Evolutionary conservation across 2,797 vertebrate species (phyloP).

Genomic region (Florisuga fusca): DNA sequence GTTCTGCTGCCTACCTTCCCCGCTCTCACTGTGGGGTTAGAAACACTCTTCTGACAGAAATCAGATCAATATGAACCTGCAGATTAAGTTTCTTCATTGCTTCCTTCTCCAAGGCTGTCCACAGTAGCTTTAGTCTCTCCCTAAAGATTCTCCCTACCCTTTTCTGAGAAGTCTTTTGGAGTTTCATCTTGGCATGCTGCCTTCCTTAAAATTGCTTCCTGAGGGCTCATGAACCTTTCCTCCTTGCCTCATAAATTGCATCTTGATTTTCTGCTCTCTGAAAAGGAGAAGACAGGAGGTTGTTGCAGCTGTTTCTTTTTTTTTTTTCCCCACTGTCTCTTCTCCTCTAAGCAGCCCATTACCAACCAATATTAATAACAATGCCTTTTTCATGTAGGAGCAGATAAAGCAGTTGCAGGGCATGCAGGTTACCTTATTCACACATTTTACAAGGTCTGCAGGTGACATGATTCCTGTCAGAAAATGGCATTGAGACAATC

Average conservation of each 20-base stretch:
- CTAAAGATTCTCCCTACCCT: background rate
- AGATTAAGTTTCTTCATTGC: background rate
- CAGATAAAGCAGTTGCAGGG: background rate
- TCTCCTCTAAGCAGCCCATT: background rate
- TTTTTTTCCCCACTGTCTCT: background rate
- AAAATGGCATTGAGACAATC: background rate
- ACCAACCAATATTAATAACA: background rate
- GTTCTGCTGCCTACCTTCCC: background rate
- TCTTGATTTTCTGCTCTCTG: background rate
- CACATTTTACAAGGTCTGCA: background rate
- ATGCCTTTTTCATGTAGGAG: background rate
- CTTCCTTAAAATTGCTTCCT: background rate
- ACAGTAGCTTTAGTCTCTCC: background rate
- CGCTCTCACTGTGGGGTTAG: background rate
- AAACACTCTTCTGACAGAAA: background rate
- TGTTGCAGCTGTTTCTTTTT: background rate
- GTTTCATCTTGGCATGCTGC: background rate
- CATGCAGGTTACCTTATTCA: background rate
- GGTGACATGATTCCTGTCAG: background rate
- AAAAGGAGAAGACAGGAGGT: background rate
- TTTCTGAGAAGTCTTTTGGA: background rate
- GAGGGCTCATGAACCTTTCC: background rate
- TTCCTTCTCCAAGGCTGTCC: background rate
- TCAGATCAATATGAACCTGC: accelerated
- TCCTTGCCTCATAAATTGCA: background rate